Evolutionary conservation across 2,113 vertebrate species (phyloP), one percentile per base, ranked within the genome.

Genomic region (Thymallus thymallus): DNA sequence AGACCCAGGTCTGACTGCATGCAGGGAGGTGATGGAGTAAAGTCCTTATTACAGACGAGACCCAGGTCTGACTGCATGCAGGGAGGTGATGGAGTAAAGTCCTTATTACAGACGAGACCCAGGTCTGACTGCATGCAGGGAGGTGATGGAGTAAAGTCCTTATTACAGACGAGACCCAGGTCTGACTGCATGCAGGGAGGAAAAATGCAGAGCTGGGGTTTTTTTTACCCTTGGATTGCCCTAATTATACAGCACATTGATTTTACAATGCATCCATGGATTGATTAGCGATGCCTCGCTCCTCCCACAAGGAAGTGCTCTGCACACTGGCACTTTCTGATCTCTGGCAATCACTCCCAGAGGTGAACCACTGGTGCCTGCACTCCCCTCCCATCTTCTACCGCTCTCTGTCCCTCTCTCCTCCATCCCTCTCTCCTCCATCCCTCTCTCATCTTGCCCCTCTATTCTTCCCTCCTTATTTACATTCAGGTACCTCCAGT

Each of bases 221-320:
- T 93, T 26, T 94, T 94, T 91, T 95, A 94, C 91, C 94, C 95
- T 96, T 96, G 95, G 92, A 94, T 94, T 95, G 94, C 93, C 94
- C 95, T 96, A 95, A 96, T 96, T 96, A 96, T 96, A 95, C 95
- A 95, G 90, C 85, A 89, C 94, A 97, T 97, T 96, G 95, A 97
- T 96, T 96, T 96, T 96, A 94, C 94, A 95, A 93, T 94, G 93
- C 94, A 93, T 94, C 89, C 94, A 91, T 94, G 91, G 92, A 96
- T 95, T 96, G 95, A 96, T 95, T 94, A 94, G 92, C 82, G 83
- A 91, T 91, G 89, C 88, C 86, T 89, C 20, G 9, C 3, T 58
- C 51, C 69, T 32, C 12, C 35, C 30, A 10, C 30, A 13, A 60
- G 56, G 56, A 60, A 60, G 56, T 51, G 48, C 48, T 18, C 48